Evolutionary conservation across 2,888 invertebrate species (phyloP).

Genomic region (Campoplex capitator): DNA sequence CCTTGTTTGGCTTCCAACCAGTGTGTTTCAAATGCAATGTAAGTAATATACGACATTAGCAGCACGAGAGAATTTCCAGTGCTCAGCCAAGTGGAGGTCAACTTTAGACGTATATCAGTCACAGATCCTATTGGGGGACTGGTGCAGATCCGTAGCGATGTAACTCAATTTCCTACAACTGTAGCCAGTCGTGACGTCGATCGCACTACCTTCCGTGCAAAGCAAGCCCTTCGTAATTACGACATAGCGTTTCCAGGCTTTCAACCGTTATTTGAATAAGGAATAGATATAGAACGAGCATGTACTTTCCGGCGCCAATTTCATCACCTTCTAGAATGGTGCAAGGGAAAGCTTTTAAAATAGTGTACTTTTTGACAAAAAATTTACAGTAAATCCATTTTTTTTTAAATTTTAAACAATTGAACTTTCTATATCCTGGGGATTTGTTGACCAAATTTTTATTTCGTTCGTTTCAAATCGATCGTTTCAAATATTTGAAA

Average conservation of each 20-base stretch:
- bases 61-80: constrained; percentile 19
- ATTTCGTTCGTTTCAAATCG: no score
- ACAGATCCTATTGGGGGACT: constrained; percentile 31
- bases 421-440: background rate
- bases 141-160: constrained; percentile 1
- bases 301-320: background rate
- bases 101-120: constrained; percentile 33
- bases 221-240: constrained; percentile 4
- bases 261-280: constrained; percentile 19
- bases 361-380: background rate
- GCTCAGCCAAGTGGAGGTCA: constrained; percentile 32
- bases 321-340: background rate
- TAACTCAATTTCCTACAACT: background rate
- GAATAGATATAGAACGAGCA: background rate
- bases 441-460: no score
- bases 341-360: background rate
- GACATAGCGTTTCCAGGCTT: background rate
- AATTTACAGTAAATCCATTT: background rate
- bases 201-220: background rate
- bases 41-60: constrained; percentile 3
- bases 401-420: background rate
- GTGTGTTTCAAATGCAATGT: constrained; percentile 13
- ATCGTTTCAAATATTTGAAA: no score
- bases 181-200: constrained; percentile 28
- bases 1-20: background rate